These are phyloP conservation scores for Goniozus legneri DNA, from an alignment of 1,140 invertebrate species.

Conservation along the genomic window DNA sequence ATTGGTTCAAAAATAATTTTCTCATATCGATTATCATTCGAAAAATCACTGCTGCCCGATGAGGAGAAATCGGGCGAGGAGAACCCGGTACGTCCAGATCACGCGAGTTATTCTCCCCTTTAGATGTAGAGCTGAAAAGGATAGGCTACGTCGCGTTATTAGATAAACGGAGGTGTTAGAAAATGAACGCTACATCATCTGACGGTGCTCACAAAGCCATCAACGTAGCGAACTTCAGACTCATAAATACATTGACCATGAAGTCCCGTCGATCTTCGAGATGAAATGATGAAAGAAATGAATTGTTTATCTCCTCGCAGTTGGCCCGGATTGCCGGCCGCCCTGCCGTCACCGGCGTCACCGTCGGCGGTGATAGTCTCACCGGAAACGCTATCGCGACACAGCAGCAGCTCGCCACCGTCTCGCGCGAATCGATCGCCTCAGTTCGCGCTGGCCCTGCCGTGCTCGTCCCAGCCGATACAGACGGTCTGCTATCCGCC, in stretches of 20 bases:
- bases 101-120: no score
- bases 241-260: no score
- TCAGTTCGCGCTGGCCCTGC: constrained; percentile 46
- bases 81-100: no score
- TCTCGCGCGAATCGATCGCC: constrained; percentile 31
- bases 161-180: constrained; percentile 26
- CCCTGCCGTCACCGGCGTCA: constrained; percentile 66
- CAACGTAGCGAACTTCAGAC: no score
- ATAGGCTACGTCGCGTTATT: constrained; percentile 18
- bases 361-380: constrained; percentile 70
- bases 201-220: constrained; percentile 23
- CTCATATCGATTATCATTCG: no score
- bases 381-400: constrained; percentile 66
- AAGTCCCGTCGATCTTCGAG: no score
- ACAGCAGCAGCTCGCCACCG: constrained; percentile 55
- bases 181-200: constrained; percentile 24
- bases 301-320: constrained; percentile 27
- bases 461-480: constrained; percentile 44
- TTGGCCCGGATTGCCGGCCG: constrained; percentile 50
- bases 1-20: no score
- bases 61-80: no score
- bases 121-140: constrained; percentile 13
- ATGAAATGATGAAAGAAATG: constrained; percentile 15
- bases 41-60: no score
- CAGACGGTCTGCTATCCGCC: constrained; percentile 47